A percentile compares a stretch with the other conserved stretches of the same genome.
Evolutionary conservation across 2,113 vertebrate genomes (phyloP).

Genomic region (Oncorhynchus clarkii): DNA sequence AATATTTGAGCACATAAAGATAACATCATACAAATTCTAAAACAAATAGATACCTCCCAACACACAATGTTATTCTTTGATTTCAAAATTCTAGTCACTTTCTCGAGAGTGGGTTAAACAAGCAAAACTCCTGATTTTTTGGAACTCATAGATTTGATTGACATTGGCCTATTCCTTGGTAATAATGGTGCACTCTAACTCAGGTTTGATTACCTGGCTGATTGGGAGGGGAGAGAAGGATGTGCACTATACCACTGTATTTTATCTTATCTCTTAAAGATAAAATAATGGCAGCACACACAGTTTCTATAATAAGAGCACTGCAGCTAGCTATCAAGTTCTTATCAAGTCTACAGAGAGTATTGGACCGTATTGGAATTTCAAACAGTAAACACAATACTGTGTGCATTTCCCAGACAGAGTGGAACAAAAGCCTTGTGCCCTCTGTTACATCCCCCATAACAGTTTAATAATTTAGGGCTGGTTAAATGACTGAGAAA

Average conservation of each 20-base stretch:
- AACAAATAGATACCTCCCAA: too few relatives aligned
- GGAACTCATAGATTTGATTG: too few relatives aligned
- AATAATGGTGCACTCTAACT: too few relatives aligned
- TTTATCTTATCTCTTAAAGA: slow-evolving; percentile 64
- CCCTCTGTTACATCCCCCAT: slow-evolving; percentile 22
- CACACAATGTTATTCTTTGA: too few relatives aligned
- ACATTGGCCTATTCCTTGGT: too few relatives aligned
- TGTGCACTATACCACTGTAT: slow-evolving; percentile 43
- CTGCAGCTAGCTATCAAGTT: slow-evolving; percentile 44
- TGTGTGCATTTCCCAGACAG: slow-evolving; percentile 27
- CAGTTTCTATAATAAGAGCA: slow-evolving; percentile 45
- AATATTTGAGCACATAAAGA: too few relatives aligned
- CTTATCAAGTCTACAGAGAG: slow-evolving; percentile 49
- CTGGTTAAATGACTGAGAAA: slow-evolving; percentile 36
- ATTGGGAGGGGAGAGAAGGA: too few relatives aligned
- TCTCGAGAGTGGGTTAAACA: too few relatives aligned
- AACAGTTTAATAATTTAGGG: slow-evolving; percentile 44
- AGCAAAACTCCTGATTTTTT: too few relatives aligned
- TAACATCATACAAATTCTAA: too few relatives aligned
- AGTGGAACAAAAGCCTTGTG: slow-evolving; percentile 26
- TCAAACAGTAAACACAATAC: slow-evolving; percentile 44
- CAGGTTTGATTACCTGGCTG: too few relatives aligned
- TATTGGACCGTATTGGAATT: slow-evolving; percentile 45
- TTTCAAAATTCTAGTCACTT: too few relatives aligned
- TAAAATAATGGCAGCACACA: slow-evolving; percentile 62